Evolutionary conservation across 2,797 vertebrate species (phyloP), one percentile per base, ranked within the genome.

Genomic region (Triplophysa bombifrons): DNA sequence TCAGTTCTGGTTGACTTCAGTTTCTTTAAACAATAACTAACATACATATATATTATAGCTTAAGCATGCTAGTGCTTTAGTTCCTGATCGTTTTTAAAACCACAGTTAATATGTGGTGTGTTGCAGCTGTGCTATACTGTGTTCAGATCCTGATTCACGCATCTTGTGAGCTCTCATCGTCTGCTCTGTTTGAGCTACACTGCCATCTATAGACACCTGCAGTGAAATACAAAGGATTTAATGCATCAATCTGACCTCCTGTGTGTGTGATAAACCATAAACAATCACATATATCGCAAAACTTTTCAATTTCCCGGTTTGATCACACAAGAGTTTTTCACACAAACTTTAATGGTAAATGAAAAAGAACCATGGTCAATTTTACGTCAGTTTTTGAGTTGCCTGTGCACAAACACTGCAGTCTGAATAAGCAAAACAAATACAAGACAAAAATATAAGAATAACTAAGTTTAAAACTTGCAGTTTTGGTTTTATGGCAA

Each of bases 141-240:
- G 55, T 56, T 16, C 22, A 22, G 9, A 58, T 12, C n/a, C 34
- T 44, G n/a, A 9, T 46, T 4, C 65, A 50, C 14, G 3, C 46
- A 51, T 12, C 4, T 22, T 17, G 14, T 27, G 16, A 48, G 16
- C 25, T 16, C n/a, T 51, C 14, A 65, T 1, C 2, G n/a, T 76
- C 14, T 41, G 66, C 67, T 85, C 81, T 85, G 82, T 86, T 90
- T 91, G 91, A 92, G 86, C 83, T 90, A 89, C 90, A 92, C 91
- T 93, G 94, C 92, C 93, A 92, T 89, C 93, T 94, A 93, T 90
- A 86, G 93, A 89, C 88, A 75, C 81, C 72, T 71, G 25, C 80
- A 71, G 60, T 92, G 88, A 92, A 93, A 89, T 90, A 85, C 91
- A 93, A 51, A 61, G 13, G 7, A 34, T 20, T 20, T 12, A 14